A percentile compares a stretch with the other conserved stretches of the same genome.
Evolutionary conservation across 2,113 vertebrate genomes (phyloP).

Genomic region (Holacanthus passer): DNA sequence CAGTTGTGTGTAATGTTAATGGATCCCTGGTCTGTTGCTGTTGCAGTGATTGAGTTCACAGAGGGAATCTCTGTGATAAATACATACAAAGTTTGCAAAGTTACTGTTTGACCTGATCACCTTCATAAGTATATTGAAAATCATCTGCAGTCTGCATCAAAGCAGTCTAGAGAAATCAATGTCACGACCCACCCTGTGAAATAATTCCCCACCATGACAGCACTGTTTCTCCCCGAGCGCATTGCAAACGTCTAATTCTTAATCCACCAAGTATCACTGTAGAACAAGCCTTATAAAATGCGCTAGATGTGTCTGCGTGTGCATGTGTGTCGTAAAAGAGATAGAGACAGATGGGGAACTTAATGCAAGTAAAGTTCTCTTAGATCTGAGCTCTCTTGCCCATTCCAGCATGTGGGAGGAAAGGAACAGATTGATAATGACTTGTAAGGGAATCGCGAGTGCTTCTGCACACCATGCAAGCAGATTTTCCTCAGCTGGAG

Average conservation of each 20-base stretch:
- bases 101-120: too few relatives aligned
- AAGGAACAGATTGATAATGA: slow-evolving; percentile 68
- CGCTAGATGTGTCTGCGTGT: neutral
- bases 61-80: too few relatives aligned
- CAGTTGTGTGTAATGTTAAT: neutral
- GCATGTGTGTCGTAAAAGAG: slow-evolving; percentile 8
- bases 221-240: neutral
- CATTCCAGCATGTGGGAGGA: slow-evolving; percentile 51
- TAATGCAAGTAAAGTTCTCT: slow-evolving; percentile 35
- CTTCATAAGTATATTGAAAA: neutral
- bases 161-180: neutral
- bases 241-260: slow-evolving; percentile 1
- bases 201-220: neutral
- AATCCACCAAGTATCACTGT: slow-evolving; percentile 27
- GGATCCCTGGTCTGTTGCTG: slow-evolving; percentile 1
- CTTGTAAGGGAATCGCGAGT: slow-evolving; percentile 54
- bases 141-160: neutral
- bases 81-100: too few relatives aligned
- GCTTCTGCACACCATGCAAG: slow-evolving; percentile 27
- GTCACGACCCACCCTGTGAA: neutral
- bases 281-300: slow-evolving; percentile 31
- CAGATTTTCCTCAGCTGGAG: slow-evolving; percentile 55
- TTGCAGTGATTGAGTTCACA: neutral
- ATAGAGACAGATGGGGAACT: slow-evolving; percentile 50
- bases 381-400: slow-evolving; percentile 34